phyloP scores from a whole-genome alignment of 2,113 vertebrate species.

The Beaufortia kweichowensis region DNA sequence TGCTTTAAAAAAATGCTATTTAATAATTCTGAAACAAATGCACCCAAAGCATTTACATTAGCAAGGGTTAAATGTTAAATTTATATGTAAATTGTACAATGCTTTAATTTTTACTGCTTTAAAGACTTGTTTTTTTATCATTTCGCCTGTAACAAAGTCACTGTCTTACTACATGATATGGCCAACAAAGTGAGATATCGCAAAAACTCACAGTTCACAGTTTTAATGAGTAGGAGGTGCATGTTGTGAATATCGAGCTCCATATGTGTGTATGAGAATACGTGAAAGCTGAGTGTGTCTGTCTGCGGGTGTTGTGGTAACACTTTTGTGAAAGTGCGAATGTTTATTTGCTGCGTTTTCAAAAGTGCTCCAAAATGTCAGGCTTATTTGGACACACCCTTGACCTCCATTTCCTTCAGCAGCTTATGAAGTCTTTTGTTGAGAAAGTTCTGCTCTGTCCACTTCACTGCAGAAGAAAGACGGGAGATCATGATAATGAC shows the following conservation, averaged over 20 bases:
- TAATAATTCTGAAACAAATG: no score
- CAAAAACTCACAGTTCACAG: not conserved
- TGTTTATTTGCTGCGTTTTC: constrained; percentile 22
- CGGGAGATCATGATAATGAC: not conserved
- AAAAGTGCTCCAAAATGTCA: not conserved
- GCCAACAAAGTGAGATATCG: constrained; percentile 1
- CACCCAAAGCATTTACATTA: no score
- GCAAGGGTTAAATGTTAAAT: no score
- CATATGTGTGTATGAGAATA: constrained; percentile 6
- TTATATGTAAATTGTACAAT: no score
- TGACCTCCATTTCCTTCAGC: constrained; percentile 50
- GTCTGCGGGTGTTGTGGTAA: not conserved
- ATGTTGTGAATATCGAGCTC: not conserved
- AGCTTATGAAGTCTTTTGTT: constrained; percentile 56
- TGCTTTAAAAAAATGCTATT: no score
- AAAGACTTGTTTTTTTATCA: no score
- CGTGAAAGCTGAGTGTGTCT: not conserved
- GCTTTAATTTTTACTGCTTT: no score
- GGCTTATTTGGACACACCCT: constrained; percentile 44
- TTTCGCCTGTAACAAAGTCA: no score
- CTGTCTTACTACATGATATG: no score
- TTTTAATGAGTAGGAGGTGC: not conserved
- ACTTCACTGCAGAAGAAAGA: constrained; percentile 47
- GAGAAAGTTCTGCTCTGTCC: constrained; percentile 61
- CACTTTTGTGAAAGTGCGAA: not conserved